phyloP scores from a whole-genome alignment of 2,113 vertebrate genomes.

The Mobula hypostoma region DNA sequence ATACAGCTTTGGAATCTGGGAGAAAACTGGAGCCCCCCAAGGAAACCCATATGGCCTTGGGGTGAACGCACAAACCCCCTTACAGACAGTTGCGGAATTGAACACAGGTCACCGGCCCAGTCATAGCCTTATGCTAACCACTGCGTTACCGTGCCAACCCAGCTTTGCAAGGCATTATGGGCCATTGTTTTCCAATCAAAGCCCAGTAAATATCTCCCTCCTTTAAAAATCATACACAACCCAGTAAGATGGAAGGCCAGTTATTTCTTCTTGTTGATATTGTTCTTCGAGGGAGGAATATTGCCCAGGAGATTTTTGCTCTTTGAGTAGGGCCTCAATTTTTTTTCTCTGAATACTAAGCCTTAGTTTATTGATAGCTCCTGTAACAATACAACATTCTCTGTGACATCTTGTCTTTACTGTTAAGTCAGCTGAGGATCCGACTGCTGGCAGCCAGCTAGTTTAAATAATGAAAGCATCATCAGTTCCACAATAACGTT shows the following conservation, averaged over 20 bases:
- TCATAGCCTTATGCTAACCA: no score
- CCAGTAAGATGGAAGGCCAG: not conserved
- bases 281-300: not conserved
- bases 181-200: no score
- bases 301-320: not conserved
- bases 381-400: not conserved
- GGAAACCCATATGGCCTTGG: no score
- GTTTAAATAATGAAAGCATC: not conserved
- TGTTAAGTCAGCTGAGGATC: not conserved
- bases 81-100: no score
- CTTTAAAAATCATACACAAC: not conserved
- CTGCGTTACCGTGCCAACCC: no score
- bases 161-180: not conserved
- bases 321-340: not conserved
- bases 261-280: not conserved
- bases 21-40: no score
- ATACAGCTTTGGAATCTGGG: no score
- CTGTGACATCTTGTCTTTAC: not conserved
- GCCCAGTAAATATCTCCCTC: not conserved
- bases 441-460: not conserved
- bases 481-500: not conserved
- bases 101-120: no score
- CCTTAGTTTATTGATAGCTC: not conserved
- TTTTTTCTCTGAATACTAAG: no score
- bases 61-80: no score